A percentile compares a stretch with the other conserved stretches of the same genome.
Conservation (phyloP, 1,140 invertebrate species). For the Helicoverpa armigera region DNA sequence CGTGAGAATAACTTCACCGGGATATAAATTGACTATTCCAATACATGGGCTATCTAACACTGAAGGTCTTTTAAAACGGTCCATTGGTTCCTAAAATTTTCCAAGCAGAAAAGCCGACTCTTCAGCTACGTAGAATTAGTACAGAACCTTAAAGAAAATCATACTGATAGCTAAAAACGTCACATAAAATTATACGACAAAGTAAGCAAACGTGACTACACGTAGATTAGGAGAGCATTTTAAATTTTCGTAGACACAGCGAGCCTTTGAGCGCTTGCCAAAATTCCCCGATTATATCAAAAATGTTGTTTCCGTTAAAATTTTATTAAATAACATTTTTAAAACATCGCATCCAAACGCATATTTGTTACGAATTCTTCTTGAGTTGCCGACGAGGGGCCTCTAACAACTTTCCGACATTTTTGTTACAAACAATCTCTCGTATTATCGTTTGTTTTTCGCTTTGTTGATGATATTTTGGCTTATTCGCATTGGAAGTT, state of each 20-base stretch:
- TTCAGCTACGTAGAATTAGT: no score
- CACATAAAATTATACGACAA: neutral
- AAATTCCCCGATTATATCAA: conserved; percentile 7
- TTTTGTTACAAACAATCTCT: conserved; percentile 65
- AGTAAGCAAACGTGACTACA: neutral
- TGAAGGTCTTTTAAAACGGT: no score
- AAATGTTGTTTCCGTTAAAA: conserved; percentile 34
- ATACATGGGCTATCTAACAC: no score
- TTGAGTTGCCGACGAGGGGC: conserved; percentile 47
- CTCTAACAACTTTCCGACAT: conserved; percentile 58
- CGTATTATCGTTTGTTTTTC: conserved; percentile 65
- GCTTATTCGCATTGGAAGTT: conserved; percentile 70
- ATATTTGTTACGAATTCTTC: conserved; percentile 65
- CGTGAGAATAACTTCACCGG: no score
- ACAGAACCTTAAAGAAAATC: no score
- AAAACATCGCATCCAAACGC: conserved; percentile 58
- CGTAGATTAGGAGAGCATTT: neutral
- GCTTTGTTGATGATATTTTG: conserved; percentile 73
- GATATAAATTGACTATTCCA: no score
- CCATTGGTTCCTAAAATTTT: no score
- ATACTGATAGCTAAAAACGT: neutral
- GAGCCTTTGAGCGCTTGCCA: neutral
- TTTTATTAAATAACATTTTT: conserved; percentile 50
- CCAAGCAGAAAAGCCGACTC: no score
- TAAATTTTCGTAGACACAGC: neutral